Base-by-base conservation (phyloP, 2,888 invertebrate genomes). In the Mellilla xanthometata region DNA sequence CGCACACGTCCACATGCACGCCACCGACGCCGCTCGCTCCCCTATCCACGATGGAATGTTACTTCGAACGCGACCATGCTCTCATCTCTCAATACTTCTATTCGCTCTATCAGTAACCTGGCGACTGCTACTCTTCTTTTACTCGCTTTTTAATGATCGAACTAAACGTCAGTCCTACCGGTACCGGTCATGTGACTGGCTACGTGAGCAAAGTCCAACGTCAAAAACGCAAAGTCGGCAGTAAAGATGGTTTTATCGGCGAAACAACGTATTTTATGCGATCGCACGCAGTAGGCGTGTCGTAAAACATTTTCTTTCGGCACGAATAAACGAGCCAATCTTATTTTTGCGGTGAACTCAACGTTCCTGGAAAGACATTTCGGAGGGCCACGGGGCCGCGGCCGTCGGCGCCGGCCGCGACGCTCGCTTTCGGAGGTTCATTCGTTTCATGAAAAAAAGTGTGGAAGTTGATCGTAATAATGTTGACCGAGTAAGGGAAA, bases 1-100 rank as follows among this genome's bases (percentile, higher is more conserved):
- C 74, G 79, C 76, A 73, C 82, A 84, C 86, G 88, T 85, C 81
- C 74, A 77, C 60, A 73, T 62, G 63, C 65, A 51, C 36, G 26
- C 28, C 39, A 49, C 28, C 47, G 6, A 6, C 19, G 19, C 3
- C 19, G 19, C 3, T 36, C 48, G 23, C 47, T 51, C 40, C 40
- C 39, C 33, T 39, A 39, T 52, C 41, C 50, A 24, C 15, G 44
- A 41, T 43, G 54, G 52, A 60, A 58, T 58, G 52, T 52, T 47
- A 49, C 30, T 31, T 12, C 31, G 35, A 12, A 39, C 29, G 13
- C 39, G 24, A 24, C 4, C 7, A 24, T 24, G 24, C 24, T 7
- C 8, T 24, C 24, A 19, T 19, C 4, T 32, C 10, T 19, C 36
- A 13, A 10, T 8, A 8, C 29, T 10, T 2, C 11, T 27, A 38